Percentiles rank a stretch among this genome's conserved stretches.
These are phyloP conservation scores for Pseudococcus longispinus DNA, from an alignment of 2,888 invertebrate species.

Conservation along the genomic window DNA sequence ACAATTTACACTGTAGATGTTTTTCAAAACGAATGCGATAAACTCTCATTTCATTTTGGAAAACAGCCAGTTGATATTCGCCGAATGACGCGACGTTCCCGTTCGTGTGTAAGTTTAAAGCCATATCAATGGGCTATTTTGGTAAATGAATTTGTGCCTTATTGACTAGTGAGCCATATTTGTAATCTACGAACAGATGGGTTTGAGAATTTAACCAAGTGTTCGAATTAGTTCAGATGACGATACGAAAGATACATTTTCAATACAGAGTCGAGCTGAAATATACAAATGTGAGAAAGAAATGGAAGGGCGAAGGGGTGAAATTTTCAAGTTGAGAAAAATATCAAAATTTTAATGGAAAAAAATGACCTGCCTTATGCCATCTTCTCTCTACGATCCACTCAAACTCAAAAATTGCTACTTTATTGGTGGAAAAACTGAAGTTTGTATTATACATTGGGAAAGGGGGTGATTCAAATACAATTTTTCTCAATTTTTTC, in stretches of 20 bases:
- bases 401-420: no score
- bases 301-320: no score
- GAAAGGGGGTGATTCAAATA: no score
- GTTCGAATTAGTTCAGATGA: neutral
- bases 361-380: no score
- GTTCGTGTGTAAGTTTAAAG: neutral
- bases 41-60: slow-evolving; percentile 41
- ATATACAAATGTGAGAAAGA: no score
- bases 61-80: neutral
- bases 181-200: neutral
- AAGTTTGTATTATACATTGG: no score
- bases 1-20: neutral
- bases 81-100: neutral
- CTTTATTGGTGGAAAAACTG: no score
- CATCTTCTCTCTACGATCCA: no score
- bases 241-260: neutral
- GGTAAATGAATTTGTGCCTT: neutral
- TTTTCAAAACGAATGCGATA: neutral
- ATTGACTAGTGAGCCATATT: neutral
- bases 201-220: neutral
- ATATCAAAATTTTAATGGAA: no score
- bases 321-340: no score
- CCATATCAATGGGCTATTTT: slow-evolving; percentile 17
- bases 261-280: no score
- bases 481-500: no score